A percentile compares a stretch with the other conserved stretches of the same genome.
These are phyloP conservation scores for Adoxophyes honmai DNA, from an alignment of 1,140 invertebrate genomes.

Conservation along the genomic window DNA sequence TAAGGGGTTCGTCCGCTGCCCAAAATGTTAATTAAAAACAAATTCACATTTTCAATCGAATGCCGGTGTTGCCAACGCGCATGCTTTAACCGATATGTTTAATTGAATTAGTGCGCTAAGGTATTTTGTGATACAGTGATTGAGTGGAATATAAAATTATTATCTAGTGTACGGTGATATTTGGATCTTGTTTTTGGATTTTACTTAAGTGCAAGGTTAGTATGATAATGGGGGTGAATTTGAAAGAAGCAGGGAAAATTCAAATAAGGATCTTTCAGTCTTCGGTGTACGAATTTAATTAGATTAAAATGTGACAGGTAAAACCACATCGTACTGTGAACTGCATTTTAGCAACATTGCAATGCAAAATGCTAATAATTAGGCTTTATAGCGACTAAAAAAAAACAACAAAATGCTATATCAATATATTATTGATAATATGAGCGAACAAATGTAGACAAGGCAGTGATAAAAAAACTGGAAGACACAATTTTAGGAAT, in stretches of 20 bases:
- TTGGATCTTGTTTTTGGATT: slow-evolving; percentile 38
- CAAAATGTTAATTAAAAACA: slow-evolving; percentile 23
- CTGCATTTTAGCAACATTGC: too few species aligned
- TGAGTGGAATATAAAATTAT: slow-evolving; percentile 37
- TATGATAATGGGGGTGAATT: neutral
- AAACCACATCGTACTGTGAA: slow-evolving; percentile 44
- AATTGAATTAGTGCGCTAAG: slow-evolving; percentile 67
- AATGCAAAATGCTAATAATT: too few species aligned
- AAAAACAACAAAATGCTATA: too few species aligned
- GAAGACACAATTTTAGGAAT: too few species aligned
- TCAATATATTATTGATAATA: too few species aligned
- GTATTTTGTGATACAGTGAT: slow-evolving; percentile 61
- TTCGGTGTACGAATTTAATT: too few species aligned
- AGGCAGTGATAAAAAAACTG: too few species aligned
- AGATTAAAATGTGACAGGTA: slow-evolving; percentile 18
- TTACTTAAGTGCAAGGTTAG: slow-evolving; percentile 45
- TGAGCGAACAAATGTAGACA: too few species aligned
- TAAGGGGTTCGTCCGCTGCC: slow-evolving; percentile 44
- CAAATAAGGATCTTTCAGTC: too few species aligned
- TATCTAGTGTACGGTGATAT: neutral
- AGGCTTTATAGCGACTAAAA: too few species aligned
- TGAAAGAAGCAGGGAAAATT: too few species aligned
- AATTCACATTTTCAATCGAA: slow-evolving; percentile 29
- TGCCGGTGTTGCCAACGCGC: slow-evolving; percentile 52
- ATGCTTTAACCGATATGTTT: slow-evolving; percentile 47